Evolutionary conservation across 2,888 invertebrate species (phyloP).

Genomic region (Sympetrum striolatum): DNA sequence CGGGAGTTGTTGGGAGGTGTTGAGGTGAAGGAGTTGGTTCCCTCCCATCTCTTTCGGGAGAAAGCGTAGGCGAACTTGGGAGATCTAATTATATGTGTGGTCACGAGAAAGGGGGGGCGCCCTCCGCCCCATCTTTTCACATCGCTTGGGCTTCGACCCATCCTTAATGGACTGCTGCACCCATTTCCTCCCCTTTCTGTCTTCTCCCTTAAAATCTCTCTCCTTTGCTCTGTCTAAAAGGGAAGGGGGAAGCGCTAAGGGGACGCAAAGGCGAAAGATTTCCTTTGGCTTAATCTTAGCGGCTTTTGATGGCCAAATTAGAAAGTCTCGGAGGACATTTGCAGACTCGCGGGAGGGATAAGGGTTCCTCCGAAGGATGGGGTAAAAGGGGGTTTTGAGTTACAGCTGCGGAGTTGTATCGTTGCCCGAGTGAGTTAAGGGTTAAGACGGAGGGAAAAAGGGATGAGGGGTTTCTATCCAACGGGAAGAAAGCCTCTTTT

Average conservation of each 20-base stretch:
- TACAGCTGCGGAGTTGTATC: constrained; percentile 21
- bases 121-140: neutral
- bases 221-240: neutral
- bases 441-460: neutral
- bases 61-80: constrained; percentile 18
- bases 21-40: constrained; percentile 19
- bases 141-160: constrained; percentile 23
- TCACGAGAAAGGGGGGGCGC: neutral
- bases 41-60: constrained; percentile 8
- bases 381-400: neutral
- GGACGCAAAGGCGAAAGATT: constrained; percentile 5
- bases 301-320: constrained; percentile 44
- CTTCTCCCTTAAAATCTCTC: neutral
- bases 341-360: constrained; percentile 12
- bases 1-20: constrained; percentile 6
- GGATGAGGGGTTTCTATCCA: neutral
- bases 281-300: constrained; percentile 36
- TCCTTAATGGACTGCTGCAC: constrained; percentile 30
- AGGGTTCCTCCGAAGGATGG: neutral
- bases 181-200: neutral
- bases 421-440: neutral
- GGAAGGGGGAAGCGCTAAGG: neutral
- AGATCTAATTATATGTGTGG: constrained; percentile 43
- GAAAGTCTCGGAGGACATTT: constrained; percentile 30
- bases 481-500: neutral